These are phyloP conservation scores for Odontomachus brunneus DNA, from an alignment of 1,140 invertebrate genomes.

Conservation along the genomic window DNA sequence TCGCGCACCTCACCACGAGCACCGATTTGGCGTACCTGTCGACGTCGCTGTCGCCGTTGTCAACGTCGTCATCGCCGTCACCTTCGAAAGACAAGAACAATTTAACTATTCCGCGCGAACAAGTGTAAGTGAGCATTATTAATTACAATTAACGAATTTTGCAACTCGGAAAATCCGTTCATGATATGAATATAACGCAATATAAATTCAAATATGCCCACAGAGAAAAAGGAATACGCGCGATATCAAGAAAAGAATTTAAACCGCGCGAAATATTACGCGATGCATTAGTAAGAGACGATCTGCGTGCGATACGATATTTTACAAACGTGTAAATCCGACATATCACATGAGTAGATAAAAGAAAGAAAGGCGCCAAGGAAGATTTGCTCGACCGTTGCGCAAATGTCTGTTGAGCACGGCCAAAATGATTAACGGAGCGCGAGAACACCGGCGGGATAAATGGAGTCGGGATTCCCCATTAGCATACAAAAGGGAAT, in stretches of 20 bases:
- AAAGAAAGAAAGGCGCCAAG: not conserved
- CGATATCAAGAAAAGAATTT: too few relatives aligned
- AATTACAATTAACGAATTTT: slow-evolving; percentile 65
- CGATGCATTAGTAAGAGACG: too few relatives aligned
- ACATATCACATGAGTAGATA: not conserved
- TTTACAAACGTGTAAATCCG: too few relatives aligned
- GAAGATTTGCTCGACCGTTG: not conserved
- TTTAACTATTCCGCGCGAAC: slow-evolving; percentile 22
- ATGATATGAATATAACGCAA: not conserved
- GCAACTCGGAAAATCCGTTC: not conserved
- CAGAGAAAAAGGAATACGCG: too few relatives aligned
- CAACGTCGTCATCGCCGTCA: not conserved
- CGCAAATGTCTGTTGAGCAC: slow-evolving; percentile 27
- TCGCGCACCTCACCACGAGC: not conserved
- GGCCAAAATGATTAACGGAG: slow-evolving; percentile 63
- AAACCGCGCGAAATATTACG: too few relatives aligned
- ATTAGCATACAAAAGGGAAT: slow-evolving; percentile 77
- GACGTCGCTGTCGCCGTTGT: not conserved
- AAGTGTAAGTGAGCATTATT: slow-evolving; percentile 17
- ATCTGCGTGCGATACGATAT: too few relatives aligned
- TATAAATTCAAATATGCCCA: not conserved
- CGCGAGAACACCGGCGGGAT: slow-evolving; percentile 40
- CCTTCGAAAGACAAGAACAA: not conserved
- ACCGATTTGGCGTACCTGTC: slow-evolving; percentile 12
- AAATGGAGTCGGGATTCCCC: slow-evolving; percentile 71